phyloP scores from a whole-genome alignment of 1,140 invertebrate species.

The Ceratitis capitata region DNA sequence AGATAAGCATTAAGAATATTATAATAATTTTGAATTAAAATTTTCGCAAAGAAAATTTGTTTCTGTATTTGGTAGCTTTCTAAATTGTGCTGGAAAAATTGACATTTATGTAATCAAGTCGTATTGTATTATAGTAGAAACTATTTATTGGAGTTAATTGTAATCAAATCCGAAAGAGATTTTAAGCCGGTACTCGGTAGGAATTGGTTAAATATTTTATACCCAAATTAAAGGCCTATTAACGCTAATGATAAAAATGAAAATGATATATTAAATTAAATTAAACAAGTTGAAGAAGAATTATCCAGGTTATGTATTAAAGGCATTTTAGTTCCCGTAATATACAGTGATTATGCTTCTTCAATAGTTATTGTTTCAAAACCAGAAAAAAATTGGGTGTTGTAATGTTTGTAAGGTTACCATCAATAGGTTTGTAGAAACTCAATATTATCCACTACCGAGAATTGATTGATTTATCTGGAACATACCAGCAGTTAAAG shows the following conservation, averaged over 20 bases:
- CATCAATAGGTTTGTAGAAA: neutral
- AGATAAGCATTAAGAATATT: neutral
- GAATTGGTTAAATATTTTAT: slow-evolving; percentile 24
- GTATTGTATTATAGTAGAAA: neutral
- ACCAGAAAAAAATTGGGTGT: too few relatives aligned
- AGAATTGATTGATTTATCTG: neutral
- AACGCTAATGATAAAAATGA: neutral
- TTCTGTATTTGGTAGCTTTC: neutral
- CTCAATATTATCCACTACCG: neutral
- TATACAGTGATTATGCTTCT: too few relatives aligned
- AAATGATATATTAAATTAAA: neutral
- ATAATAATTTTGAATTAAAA: neutral
- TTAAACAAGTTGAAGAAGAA: neutral
- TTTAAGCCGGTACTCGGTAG: slow-evolving; percentile 4
- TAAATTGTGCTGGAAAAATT: slow-evolving; percentile 15
- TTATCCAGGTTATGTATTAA: neutral
- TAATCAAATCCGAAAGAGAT: slow-evolving; percentile 21
- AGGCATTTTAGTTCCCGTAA: neutral
- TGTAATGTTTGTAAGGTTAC: too few relatives aligned
- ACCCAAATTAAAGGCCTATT: slow-evolving; percentile 1
- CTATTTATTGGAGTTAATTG: neutral
- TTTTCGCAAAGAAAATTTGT: neutral
- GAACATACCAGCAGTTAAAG: neutral
- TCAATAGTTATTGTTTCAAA: too few relatives aligned
- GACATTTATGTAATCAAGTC: neutral